phyloP scores from a whole-genome alignment of 2,797 vertebrate species.

The Simalia tracyae region DNA sequence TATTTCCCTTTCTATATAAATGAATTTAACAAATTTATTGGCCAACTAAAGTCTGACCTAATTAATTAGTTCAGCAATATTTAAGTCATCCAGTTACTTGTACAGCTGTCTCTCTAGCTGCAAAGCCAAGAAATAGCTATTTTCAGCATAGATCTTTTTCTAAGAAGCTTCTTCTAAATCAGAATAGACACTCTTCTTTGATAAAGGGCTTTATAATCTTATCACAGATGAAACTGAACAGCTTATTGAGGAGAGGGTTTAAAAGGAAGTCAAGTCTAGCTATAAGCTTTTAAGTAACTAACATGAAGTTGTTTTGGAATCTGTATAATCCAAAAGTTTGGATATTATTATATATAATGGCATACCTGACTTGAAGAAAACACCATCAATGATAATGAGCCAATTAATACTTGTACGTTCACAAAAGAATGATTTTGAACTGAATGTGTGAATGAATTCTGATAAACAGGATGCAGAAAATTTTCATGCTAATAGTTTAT shows the following conservation, averaged over 20 bases:
- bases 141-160: not conserved
- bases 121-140: not conserved
- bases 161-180: not conserved
- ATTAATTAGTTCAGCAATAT: not conserved
- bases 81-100: not conserved
- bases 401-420: not conserved
- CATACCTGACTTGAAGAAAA: not conserved
- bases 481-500: not conserved
- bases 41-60: not conserved
- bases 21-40: not conserved
- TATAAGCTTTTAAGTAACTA: not conserved
- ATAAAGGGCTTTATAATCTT: not conserved
- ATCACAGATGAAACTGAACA: not conserved
- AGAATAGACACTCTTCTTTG: not conserved
- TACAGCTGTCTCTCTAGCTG: not conserved
- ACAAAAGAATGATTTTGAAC: not conserved
- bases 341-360: not conserved
- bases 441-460: not conserved
- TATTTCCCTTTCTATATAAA: not conserved
- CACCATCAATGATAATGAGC: not conserved
- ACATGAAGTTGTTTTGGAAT: slow-evolving; percentile 1
- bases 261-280: not conserved
- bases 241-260: not conserved
- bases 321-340: not conserved
- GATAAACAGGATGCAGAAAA: not conserved